Evolutionary conservation across 2,888 invertebrate genomes (phyloP), one percentile per base, ranked within the genome.

Genomic region (Drosophila mimetica): DNA sequence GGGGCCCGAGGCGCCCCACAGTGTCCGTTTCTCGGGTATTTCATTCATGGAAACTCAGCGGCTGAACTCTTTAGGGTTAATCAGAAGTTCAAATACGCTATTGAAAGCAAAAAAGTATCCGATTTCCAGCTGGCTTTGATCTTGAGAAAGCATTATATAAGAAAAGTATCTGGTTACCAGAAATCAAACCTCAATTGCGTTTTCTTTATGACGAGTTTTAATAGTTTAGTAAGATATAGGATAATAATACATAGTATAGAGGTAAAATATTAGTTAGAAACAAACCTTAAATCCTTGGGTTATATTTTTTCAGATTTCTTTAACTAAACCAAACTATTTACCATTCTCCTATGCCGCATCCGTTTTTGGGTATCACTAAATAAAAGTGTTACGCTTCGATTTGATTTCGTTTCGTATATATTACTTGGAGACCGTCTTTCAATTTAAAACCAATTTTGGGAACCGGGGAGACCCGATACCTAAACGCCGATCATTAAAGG

Each of bases 401-500:
- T 66, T 67, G 65, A 73, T 75, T 85, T 75, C 55, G 66, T 67
- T 75, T 74, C 57, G 52, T 51, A 57, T 63, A 69, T 72, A 22
- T 22, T 22, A 60, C 54, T 60, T 60, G 76, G 79, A 78, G 41
- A 74, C 74, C 46, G 71, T 61, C 72, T 79, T 80, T 80, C 79
- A 79, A 79, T 79, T 79, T 79, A 84, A 79, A 79, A 84, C 79
- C 82, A 79, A 79, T 86, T 71, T 87, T 22, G 13, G 13, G 20
- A 77, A 30, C 41, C 44, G 14, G 34, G 41, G 44, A 20, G 53
- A 53, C 44, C 44, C 46, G 52, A 71, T 34, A 85, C 69, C 84
- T 91, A 91, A 91, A 90, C 90, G 91, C 76, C 86, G 88, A 88
- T 91, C 90, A 91, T 91, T 91, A 91, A 90, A 91, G 90, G 90